Base-by-base conservation (phyloP, 2,888 invertebrate genomes). In the Sylvicola fuscatus region DNA sequence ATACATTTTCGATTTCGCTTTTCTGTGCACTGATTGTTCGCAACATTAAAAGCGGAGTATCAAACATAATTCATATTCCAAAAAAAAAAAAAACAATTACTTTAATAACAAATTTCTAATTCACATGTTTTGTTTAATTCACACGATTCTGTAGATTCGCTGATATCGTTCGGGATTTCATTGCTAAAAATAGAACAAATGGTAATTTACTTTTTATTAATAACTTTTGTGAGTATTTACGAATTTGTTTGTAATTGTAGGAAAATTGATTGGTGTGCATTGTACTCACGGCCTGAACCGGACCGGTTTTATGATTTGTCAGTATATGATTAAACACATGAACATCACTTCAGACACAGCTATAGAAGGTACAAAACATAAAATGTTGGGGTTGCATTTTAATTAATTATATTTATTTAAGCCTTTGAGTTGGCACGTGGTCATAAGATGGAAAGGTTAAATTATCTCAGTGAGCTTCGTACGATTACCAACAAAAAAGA, bases 231-330 rank as follows among this genome's bases (percentile, higher is more conserved):
- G 14, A 36, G 33, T 32, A 37, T 38, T 33, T 41, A 33, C 31
- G 37, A 37, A 44, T 49, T 37, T 45, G 49, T 26, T 27, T 35
- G n/a, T n/a, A n/a, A n/a, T n/a, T n/a, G n/a, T n/a, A 79, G 80
- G 68, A 49, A 65, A 66, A 43, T 49, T 82, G 41, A 65, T 83
- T 43, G 82, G 81, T 34, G 73, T 83, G 38, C 82, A 83, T 53
- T 83, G 83, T 52, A 83, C 82, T 2, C 82, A 81, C 49, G 82
- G 82, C 3, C 59, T 82, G 41, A 83, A 83, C 54, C 68, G 83
- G 42, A 79, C 81, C 7, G 81, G 82, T 3, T 81, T 73, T 51
- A 66, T 82, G 51, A 72, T 82, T 44, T 80, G 81, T 52, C 66
- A 72, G 47, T 80, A 70, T 53, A 71, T 82, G 67, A 63, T 75